phyloP scores from a whole-genome alignment of 1,140 invertebrate genomes.

The Saxidomus purpurata region DNA sequence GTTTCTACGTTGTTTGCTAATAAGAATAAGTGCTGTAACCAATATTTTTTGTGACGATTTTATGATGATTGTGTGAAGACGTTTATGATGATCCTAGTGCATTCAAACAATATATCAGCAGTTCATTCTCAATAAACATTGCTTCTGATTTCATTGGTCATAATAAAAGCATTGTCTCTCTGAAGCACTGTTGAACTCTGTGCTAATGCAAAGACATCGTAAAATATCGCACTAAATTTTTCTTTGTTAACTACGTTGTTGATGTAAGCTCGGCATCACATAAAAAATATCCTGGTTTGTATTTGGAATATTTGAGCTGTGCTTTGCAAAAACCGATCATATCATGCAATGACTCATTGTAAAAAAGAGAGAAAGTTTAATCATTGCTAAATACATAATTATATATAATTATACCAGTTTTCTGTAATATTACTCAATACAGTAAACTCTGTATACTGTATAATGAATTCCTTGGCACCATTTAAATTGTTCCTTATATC shows the following conservation, averaged over 20 bases:
- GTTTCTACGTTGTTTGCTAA: background rate
- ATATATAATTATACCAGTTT: no score
- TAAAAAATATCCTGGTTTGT: background rate
- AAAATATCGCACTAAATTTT: slow-evolving; percentile 17
- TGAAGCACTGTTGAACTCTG: slow-evolving; percentile 2
- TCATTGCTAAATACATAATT: no score
- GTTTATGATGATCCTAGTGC: slow-evolving; percentile 49
- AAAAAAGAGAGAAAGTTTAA: no score
- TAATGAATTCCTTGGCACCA: no score
- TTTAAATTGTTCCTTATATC: no score
- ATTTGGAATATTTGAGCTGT: no score
- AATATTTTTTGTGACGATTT: slow-evolving; percentile 22
- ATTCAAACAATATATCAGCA: slow-evolving; percentile 44
- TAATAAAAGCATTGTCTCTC: slow-evolving; percentile 46
- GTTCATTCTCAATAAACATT: slow-evolving; percentile 1
- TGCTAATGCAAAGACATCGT: slow-evolving; percentile 39
- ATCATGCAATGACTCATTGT: no score
- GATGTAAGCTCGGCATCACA: slow-evolving; percentile 11
- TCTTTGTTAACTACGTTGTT: background rate
- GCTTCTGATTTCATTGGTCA: slow-evolving; percentile 41
- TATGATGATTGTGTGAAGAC: slow-evolving; percentile 51
- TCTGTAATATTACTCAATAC: no score
- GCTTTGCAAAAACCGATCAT: no score
- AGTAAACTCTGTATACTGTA: no score
- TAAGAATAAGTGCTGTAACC: slow-evolving; percentile 11